Percentiles rank a stretch among this genome's conserved stretches.
phyloP scores from a whole-genome alignment of 2,113 vertebrate species.

The Hassar affinis region DNA sequence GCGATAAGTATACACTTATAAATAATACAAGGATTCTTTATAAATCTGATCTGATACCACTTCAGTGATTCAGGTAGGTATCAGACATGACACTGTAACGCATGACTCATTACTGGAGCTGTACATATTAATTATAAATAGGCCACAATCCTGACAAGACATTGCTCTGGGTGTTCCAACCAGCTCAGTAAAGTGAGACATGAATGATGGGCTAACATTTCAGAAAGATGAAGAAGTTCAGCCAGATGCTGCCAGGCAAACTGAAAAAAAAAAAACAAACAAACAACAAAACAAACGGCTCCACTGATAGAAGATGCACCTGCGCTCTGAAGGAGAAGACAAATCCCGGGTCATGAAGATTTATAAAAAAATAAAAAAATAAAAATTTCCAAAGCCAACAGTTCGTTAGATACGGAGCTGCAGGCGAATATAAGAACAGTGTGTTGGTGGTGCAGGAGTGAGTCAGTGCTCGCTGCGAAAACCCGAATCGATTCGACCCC shows the following conservation, averaged over 20 bases:
- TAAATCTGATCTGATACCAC: background rate
- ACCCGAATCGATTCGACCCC: slow-evolving; percentile 52
- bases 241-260: background rate
- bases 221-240: background rate
- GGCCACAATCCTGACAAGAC: slow-evolving; percentile 8
- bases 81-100: background rate
- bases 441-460: slow-evolving; percentile 55
- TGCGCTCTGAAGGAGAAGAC: background rate
- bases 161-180: slow-evolving; percentile 6
- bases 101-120: background rate
- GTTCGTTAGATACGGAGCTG: slow-evolving; percentile 22
- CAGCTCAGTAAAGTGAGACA: background rate
- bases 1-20: no score
- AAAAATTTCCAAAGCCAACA: slow-evolving; percentile 26
- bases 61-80: background rate
- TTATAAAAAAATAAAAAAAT: no score
- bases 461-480: slow-evolving; percentile 49
- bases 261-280: background rate
- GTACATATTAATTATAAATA: background rate
- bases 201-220: background rate
- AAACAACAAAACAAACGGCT: no score
- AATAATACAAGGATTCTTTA: no score
- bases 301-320: slow-evolving; percentile 1
- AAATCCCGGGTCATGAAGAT: slow-evolving; percentile 10
- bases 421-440: slow-evolving; percentile 21